Evolutionary conservation across 1,140 invertebrate genomes (phyloP).

Genomic region (Phortica variegata): DNA sequence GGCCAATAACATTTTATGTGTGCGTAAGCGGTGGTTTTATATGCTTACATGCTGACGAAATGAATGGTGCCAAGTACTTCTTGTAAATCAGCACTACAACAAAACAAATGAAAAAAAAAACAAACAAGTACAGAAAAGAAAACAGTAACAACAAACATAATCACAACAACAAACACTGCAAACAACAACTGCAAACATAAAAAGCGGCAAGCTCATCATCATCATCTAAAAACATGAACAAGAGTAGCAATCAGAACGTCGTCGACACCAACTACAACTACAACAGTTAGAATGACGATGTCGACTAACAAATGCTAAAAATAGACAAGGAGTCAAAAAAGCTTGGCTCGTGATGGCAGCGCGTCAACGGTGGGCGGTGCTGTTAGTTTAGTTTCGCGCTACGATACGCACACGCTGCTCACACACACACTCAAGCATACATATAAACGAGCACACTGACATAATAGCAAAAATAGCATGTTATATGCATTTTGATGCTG

Average conservation of each 20-base stretch:
- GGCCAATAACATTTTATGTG: background rate
- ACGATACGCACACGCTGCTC: too few relatives aligned
- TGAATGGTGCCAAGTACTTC: conserved; percentile 38
- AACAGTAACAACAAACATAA: too few relatives aligned
- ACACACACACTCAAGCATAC: conserved; percentile 12
- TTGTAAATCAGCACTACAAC: background rate
- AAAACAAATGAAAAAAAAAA: too few relatives aligned
- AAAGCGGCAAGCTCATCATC: too few relatives aligned
- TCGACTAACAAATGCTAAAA: conserved; percentile 22
- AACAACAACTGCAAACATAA: too few relatives aligned
- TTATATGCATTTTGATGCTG: too few relatives aligned
- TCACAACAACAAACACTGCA: too few relatives aligned
- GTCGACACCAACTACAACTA: conserved; percentile 1
- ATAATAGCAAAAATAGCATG: too few relatives aligned
- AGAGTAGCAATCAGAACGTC: background rate
- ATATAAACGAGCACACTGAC: conserved; percentile 8
- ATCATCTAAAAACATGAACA: too few relatives aligned
- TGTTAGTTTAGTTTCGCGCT: too few relatives aligned
- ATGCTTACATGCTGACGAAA: conserved; percentile 13
- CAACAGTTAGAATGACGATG: conserved; percentile 21
- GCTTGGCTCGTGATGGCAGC: conserved; percentile 1
- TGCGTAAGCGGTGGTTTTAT: conserved; percentile 4
- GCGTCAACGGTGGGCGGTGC: background rate
- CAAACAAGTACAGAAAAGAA: too few relatives aligned
- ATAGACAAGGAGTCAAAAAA: conserved; percentile 21